Evolutionary conservation across 2,113 vertebrate genomes (phyloP).

Genomic region (Epinephelus fuscoguttatus): DNA sequence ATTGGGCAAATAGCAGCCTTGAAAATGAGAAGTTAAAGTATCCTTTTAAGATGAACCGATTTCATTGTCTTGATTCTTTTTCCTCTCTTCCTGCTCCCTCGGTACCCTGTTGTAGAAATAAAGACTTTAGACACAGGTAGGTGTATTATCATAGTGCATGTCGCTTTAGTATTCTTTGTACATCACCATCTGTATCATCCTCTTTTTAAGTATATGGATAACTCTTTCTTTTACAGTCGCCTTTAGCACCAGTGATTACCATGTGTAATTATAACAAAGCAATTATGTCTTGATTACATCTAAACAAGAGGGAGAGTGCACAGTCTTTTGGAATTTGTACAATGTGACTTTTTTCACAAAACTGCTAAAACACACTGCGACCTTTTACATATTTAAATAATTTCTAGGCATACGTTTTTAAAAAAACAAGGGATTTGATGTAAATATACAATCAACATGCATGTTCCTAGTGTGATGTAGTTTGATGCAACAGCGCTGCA

Average conservation of each 20-base stretch:
- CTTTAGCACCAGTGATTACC: slow-evolving; percentile 50
- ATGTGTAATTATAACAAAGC: slow-evolving; percentile 54
- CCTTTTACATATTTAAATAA: not conserved
- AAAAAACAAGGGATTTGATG: not conserved
- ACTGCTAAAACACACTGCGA: not conserved
- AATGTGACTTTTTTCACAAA: not conserved
- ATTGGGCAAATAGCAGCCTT: slow-evolving; percentile 26
- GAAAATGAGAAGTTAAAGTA: slow-evolving; percentile 37
- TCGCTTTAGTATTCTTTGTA: slow-evolving; percentile 8
- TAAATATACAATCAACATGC: not conserved
- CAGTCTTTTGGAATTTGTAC: not conserved
- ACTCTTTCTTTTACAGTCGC: slow-evolving; percentile 46
- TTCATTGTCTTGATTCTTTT: slow-evolving; percentile 45
- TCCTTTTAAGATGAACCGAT: slow-evolving; percentile 32
- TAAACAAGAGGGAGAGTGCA: slow-evolving; percentile 10
- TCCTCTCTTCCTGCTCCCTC: slow-evolving; percentile 78
- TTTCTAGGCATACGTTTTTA: not conserved
- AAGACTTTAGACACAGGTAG: slow-evolving; percentile 99
- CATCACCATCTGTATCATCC: slow-evolving; percentile 14
- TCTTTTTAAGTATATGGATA: slow-evolving; percentile 27
- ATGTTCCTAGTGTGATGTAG: not conserved
- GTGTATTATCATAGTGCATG: slow-evolving; percentile 67
- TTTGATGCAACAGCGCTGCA: slow-evolving; percentile 21
- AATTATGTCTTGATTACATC: slow-evolving; percentile 64
- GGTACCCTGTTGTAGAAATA: slow-evolving; percentile 93